Percentiles rank a stretch among this genome's conserved stretches.
phyloP scores from a whole-genome alignment of 1,140 invertebrate genomes.

The Eueides isabella region DNA sequence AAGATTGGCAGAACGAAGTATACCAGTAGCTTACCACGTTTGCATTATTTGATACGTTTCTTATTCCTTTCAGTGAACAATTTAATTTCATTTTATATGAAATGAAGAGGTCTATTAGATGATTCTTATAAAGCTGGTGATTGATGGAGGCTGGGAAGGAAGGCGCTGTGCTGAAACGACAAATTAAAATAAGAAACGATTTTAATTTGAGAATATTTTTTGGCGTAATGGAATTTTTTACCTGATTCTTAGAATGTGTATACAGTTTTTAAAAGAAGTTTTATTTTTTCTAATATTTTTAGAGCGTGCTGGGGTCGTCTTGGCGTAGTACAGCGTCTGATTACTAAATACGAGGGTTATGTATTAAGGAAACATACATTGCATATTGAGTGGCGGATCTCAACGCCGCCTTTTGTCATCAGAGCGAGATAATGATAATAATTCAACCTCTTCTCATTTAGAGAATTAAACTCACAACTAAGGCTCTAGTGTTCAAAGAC shows the following conservation, averaged over 20 bases:
- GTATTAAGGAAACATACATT: too few relatives aligned
- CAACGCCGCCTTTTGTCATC: too few relatives aligned
- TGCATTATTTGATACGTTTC: neutral
- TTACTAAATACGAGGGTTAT: too few relatives aligned
- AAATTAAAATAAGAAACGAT: neutral
- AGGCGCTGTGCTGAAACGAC: neutral
- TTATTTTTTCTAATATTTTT: neutral
- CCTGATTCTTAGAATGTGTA: neutral
- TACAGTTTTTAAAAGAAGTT: neutral
- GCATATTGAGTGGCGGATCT: too few relatives aligned
- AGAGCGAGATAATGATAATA: too few relatives aligned
- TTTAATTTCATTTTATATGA: constrained; percentile 7
- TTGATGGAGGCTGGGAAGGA: neutral
- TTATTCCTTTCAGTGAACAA: neutral
- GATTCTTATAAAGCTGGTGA: neutral
- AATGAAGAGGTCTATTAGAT: neutral
- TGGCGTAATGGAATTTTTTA: neutral
- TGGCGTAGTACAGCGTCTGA: too few relatives aligned
- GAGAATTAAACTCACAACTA: too few relatives aligned
- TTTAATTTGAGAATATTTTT: neutral
- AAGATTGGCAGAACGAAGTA: neutral
- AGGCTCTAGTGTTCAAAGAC: too few relatives aligned
- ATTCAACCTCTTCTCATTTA: too few relatives aligned
- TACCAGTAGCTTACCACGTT: neutral
- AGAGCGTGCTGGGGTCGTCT: too few relatives aligned